Percentiles rank a stretch among this genome's conserved stretches.
These are phyloP conservation scores for Amphiura filiformis DNA, from an alignment of 35 echinoderm and acorn worm genomes.

Conservation along the genomic window DNA sequence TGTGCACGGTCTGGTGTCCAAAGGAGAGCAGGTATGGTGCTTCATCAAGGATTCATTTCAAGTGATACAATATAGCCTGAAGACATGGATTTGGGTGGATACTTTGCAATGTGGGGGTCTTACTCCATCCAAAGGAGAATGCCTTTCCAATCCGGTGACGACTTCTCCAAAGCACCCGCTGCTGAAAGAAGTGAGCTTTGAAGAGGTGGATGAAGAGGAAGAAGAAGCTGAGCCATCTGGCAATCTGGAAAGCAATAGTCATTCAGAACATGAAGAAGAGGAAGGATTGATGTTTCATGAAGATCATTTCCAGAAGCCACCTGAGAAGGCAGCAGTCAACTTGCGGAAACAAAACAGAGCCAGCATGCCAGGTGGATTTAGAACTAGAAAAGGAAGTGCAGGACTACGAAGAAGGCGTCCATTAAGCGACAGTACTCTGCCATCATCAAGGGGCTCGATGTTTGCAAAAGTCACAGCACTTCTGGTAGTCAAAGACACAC, in stretches of 20 bases:
- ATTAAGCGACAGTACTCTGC: not conserved
- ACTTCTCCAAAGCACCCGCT: not conserved
- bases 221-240: not conserved
- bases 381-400: not conserved
- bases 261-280: not conserved
- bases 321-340: not conserved
- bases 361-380: not conserved
- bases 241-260: not conserved
- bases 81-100: not conserved
- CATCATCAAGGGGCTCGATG: no score
- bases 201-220: not conserved
- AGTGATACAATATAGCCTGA: not conserved
- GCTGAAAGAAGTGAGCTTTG: not conserved
- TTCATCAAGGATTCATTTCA: not conserved
- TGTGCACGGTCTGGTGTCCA: not conserved
- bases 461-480: constrained; percentile 34
- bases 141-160: not conserved
- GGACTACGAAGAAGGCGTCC: not conserved
- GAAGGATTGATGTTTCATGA: not conserved
- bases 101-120: not conserved
- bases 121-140: not conserved
- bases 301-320: not conserved
- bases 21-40: not conserved
- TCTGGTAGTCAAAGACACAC: constrained; percentile 49
- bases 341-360: not conserved